Evolutionary conservation across 92 coral and sea anemone genomes (phyloP).

Genomic region (Montipora capitata): DNA sequence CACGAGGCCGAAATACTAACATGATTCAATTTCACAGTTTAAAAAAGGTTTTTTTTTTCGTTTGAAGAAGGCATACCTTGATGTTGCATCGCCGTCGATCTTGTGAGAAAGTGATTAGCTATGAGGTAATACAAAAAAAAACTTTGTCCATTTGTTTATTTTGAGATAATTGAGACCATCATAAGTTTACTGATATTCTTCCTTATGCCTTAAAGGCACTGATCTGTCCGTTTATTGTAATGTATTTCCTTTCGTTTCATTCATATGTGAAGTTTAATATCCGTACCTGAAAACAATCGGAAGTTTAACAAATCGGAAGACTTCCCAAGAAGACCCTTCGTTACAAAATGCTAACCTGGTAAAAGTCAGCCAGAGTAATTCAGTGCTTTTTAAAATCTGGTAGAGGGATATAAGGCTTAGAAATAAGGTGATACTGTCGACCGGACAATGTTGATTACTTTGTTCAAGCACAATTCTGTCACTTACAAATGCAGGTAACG

Average conservation of each 20-base stretch:
- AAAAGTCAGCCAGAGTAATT: not conserved
- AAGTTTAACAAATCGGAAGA: too few relatives aligned
- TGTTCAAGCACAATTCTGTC: conserved; percentile 11
- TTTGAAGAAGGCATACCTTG: not conserved
- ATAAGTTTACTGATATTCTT: not conserved
- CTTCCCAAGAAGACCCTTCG: too few relatives aligned
- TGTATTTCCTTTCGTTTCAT: not conserved
- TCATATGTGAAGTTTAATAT: not conserved
- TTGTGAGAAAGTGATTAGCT: not conserved
- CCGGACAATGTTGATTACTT: conserved; percentile 10
- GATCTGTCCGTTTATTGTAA: not conserved
- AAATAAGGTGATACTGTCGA: not conserved
- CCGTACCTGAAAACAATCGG: too few relatives aligned
- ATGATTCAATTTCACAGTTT: not conserved
- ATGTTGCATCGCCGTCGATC: not conserved
- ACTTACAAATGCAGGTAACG: conserved; percentile 27
- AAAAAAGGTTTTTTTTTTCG: not conserved
- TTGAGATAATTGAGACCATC: not conserved
- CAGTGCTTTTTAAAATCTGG: not conserved
- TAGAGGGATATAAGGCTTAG: not conserved
- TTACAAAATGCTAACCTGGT: not conserved
- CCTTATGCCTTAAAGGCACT: not conserved
- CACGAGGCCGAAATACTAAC: not conserved
- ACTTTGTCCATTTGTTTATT: not conserved
- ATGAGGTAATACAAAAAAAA: not conserved